A percentile compares a stretch with the other conserved stretches of the same genome.
Conservation (phyloP, 2,888 invertebrate species). For the Drosophila mimetica region DNA sequence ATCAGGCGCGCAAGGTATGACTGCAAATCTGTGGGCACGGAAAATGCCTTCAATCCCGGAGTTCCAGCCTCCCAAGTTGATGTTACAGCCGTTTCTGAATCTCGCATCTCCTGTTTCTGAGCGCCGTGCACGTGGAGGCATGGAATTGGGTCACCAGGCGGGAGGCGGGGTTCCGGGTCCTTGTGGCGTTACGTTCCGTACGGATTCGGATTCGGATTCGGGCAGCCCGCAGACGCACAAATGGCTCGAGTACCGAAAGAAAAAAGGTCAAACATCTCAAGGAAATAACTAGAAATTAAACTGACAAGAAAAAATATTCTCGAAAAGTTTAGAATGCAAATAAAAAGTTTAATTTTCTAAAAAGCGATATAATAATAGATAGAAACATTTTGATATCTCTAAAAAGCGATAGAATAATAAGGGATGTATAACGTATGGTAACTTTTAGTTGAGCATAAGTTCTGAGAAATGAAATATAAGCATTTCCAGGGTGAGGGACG, state of each 20-base stretch:
- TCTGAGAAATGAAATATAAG: not conserved
- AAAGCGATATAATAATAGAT: not conserved
- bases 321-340: too few species aligned
- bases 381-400: too few species aligned
- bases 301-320: not conserved
- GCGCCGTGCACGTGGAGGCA: slow-evolving; percentile 68
- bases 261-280: not conserved
- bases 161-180: slow-evolving; percentile 36
- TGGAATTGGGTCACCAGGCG: slow-evolving; percentile 69
- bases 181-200: slow-evolving; percentile 14
- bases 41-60: slow-evolving; percentile 71
- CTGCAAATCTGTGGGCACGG: slow-evolving; percentile 68
- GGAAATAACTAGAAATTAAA: not conserved
- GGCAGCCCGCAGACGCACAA: slow-evolving; percentile 16
- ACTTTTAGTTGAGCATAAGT: too few species aligned
- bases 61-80: slow-evolving; percentile 34
- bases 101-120: slow-evolving; percentile 46
- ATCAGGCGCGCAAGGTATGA: slow-evolving; percentile 74
- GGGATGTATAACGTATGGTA: too few species aligned
- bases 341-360: not conserved
- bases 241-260: not conserved
- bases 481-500: too few species aligned
- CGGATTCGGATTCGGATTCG: slow-evolving; percentile 31
- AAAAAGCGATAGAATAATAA: not conserved
- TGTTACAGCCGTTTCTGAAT: not conserved